Evolutionary conservation across 2,888 invertebrate species (phyloP).

Genomic region (Sisyra terminalis): DNA sequence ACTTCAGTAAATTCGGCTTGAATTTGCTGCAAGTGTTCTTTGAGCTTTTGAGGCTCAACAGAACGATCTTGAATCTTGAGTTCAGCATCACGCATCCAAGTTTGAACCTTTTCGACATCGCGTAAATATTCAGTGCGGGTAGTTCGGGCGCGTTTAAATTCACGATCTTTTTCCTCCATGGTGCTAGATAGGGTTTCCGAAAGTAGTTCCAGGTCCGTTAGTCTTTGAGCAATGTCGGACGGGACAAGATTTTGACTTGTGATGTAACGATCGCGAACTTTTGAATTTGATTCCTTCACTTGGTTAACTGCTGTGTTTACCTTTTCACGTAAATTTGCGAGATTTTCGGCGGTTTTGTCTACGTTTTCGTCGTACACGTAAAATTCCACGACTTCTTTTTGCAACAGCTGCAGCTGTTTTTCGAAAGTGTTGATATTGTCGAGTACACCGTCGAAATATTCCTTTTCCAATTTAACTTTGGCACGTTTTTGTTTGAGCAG

Average conservation of each 20-base stretch:
- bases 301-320: slow-evolving; percentile 38
- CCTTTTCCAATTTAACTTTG: slow-evolving; percentile 57
- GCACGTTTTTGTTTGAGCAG: slow-evolving; percentile 58
- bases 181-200: slow-evolving; percentile 61
- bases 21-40: slow-evolving; percentile 60
- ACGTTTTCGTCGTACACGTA: slow-evolving; percentile 67
- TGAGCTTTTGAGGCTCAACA: slow-evolving; percentile 56
- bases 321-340: slow-evolving; percentile 38
- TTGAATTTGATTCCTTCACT: slow-evolving; percentile 39
- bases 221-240: slow-evolving; percentile 62
- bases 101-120: slow-evolving; percentile 65
- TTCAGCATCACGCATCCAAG: slow-evolving; percentile 73
- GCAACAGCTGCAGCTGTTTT: slow-evolving; percentile 45
- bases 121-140: slow-evolving; percentile 62
- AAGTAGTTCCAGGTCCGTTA: slow-evolving; percentile 66
- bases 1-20: slow-evolving; percentile 56
- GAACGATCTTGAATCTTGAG: slow-evolving; percentile 67
- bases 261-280: slow-evolving; percentile 43
- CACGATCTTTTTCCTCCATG: slow-evolving; percentile 78
- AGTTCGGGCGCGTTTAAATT: slow-evolving; percentile 73
- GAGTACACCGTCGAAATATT: slow-evolving; percentile 58
- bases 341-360: slow-evolving; percentile 37
- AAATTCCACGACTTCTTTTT: slow-evolving; percentile 48
- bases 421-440: slow-evolving; percentile 51
- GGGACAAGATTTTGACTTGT: slow-evolving; percentile 45